Evolutionary conservation across 2,888 invertebrate species (phyloP), one percentile per base, ranked within the genome.

Genomic region (Pantelozetes paolii): DNA sequence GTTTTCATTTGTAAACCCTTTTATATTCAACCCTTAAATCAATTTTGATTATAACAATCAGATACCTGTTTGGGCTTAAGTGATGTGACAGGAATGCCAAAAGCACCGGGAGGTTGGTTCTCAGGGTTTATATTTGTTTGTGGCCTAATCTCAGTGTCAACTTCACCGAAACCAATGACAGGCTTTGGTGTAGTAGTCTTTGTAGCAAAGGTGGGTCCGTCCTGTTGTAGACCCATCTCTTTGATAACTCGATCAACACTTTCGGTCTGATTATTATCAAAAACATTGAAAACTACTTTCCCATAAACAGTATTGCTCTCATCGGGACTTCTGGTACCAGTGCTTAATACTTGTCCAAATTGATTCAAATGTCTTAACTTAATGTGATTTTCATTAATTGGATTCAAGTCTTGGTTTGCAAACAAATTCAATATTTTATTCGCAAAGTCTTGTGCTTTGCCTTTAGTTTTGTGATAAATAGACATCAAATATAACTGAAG

Each of bases 161-260:
- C 36, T 36, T 36, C 11, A 11, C 36, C 36, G 36, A 36, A 36
- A 11, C 36, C 36, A 8, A 36, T 36, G 11, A 36, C 18, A 28
- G 57, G 26, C 28, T 5, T 54, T 15, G 32, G 32, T 5, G 32
- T n/a, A n/a, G n/a, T 64, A 2, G n/a, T 36, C 30, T 30, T 15
- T 1, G n/a, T 1, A 1, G 18, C 9, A 28, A 13, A 28, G n/a
- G 36, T 32, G 9, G 64, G 64, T 64, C 64, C 64, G 32, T 64
- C 64, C 18, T 64, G 32, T 64, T 64, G 64, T 32, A 64, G 20
- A 18, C 50, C 20, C 18, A 9, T 57, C 9, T 59, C 59, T 59
- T 26, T 59, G 13, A 59, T 28, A 6, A 59, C 28, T 15, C n/a
- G 26, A 15, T 3, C 28, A 28, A 5, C 11, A 1, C 28, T 20